Conservation (phyloP, 2,888 invertebrate species). For the Ochlodes sylvanus region DNA sequence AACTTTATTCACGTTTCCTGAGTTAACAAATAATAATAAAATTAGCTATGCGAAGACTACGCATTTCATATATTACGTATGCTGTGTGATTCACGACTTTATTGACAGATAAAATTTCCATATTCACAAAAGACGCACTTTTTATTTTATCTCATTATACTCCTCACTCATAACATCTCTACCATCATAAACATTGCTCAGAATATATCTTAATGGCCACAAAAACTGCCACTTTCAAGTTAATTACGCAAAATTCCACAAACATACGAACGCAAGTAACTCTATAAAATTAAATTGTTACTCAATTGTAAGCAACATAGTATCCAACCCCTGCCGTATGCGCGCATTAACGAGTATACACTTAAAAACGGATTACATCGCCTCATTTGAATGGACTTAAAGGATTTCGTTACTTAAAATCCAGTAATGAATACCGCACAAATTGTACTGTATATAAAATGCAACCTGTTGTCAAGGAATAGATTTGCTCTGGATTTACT, state of each 20-base stretch:
- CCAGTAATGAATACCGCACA: conserved; percentile 39
- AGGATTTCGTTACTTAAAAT: conserved; percentile 16
- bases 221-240: conserved; percentile 76
- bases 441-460: conserved; percentile 15
- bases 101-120: background rate
- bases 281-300: conserved; percentile 48
- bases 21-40: no score
- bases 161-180: conserved; percentile 56
- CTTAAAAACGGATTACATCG: conserved; percentile 29
- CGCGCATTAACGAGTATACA: conserved; percentile 39
- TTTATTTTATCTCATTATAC: conserved; percentile 62
- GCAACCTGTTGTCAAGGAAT: background rate
- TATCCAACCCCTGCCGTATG: conserved; percentile 40
- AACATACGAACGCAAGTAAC: conserved; percentile 57
- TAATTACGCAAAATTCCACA: conserved; percentile 81
- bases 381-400: conserved; percentile 9
- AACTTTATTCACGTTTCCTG: no score
- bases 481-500: background rate
- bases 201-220: conserved; percentile 65
- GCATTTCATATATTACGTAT: no score
- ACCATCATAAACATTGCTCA: conserved; percentile 54
- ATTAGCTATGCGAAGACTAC: no score
- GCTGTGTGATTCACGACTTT: no score
- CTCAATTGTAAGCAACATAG: conserved; percentile 64
- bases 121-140: conserved; percentile 11